Percentiles rank a stretch among this genome's conserved stretches.
Evolutionary conservation across 2,113 vertebrate species (phyloP).

Genomic region (Hypocryptadius cinnamomeus): DNA sequence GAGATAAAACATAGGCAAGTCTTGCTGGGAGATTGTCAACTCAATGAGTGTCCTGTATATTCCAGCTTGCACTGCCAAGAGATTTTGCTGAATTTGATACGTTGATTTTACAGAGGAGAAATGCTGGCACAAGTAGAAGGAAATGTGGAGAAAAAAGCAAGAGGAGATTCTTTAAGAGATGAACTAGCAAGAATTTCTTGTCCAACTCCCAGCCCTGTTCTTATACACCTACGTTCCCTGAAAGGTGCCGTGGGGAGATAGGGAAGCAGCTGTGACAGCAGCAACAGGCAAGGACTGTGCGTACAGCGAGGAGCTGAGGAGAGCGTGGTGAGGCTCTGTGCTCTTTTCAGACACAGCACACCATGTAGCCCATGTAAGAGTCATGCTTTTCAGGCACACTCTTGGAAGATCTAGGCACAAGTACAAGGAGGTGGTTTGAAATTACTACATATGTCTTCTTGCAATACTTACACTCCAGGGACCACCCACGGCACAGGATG

Average conservation of each 20-base stretch:
- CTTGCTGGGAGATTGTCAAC: not conserved
- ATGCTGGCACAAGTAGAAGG: not conserved
- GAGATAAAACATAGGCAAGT: not conserved
- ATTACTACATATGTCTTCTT: slow-evolving; percentile 27
- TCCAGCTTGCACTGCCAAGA: not conserved
- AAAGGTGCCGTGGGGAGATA: not conserved
- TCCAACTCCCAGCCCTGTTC: not conserved
- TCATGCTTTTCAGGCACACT: slow-evolving; percentile 14
- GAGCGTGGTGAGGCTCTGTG: not conserved
- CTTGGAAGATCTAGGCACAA: not conserved
- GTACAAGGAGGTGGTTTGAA: not conserved
- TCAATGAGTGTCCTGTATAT: not conserved
- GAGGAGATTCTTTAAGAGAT: not conserved
- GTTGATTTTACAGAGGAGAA: not conserved
- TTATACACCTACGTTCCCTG: not conserved
- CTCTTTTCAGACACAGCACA: not conserved
- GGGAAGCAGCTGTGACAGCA: not conserved
- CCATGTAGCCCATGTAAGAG: not conserved
- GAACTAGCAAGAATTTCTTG: not conserved
- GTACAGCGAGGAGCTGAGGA: not conserved
- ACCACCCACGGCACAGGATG: slow-evolving; percentile 39
- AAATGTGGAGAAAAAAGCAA: not conserved
- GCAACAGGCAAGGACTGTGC: not conserved
- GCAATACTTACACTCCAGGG: not conserved
- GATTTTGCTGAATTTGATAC: not conserved